Evolutionary conservation across 2,113 vertebrate genomes (phyloP), one percentile per base, ranked within the genome.

Genomic region (Nothocercus julius): DNA sequence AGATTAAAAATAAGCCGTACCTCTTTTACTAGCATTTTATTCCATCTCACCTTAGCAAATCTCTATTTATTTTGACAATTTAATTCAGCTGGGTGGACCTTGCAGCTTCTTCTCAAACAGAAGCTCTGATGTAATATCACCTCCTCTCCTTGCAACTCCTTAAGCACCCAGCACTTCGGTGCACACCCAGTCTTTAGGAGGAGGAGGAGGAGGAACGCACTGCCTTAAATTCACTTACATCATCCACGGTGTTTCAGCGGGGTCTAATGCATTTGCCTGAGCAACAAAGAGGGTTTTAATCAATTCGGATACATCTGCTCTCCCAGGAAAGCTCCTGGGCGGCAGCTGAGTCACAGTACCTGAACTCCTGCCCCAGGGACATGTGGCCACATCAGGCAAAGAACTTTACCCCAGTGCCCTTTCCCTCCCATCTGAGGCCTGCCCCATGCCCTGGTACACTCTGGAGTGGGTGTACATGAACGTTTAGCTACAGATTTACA

Each of bases 371-470:
- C 19, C 12, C 77, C 8, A 2, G 2, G 27, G 61, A 47, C 64
- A 36, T 0, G 0, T 30, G 85, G 76, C 51, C 76, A 38, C 14
- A 2, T n/a, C 51, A 32, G 10, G 18, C 24, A 36, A 56, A 1
- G 13, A 86, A 90, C 76, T 84, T 72, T 72, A 72, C 12, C 1
- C 51, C 59, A 49, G 66, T 86, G 63, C 27, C 88, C 64, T 84
- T 78, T 76, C 15, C 28, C 51, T 74, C 51, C 4, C 0, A 54
- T 59, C 21, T 81, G 80, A 44, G 63, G 63, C 56, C 54, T 58
- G 66, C 47, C 32, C 0, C 1, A 19, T 20, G 44, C 63, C 19
- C 24, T 0, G 1, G 49, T 61, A 78, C 0, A 3, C 61, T 54
- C 25, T 16, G 44, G 58, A 34, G 40, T 8, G 42, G 36, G 62